phyloP scores from a whole-genome alignment of 2,888 invertebrate species.

The Falcaria lacertinaria region DNA sequence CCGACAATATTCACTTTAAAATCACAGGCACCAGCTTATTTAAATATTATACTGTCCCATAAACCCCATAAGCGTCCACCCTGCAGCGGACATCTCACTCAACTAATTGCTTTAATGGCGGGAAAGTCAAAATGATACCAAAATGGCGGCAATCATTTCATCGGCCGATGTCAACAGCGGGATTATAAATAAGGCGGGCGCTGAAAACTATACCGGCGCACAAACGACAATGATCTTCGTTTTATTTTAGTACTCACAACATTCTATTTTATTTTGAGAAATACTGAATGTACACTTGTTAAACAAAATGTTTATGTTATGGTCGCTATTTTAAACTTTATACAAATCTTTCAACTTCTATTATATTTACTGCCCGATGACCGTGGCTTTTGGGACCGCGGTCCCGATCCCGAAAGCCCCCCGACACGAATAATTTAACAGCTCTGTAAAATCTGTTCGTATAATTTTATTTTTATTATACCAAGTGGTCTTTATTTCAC shows the following conservation, averaged over 20 bases:
- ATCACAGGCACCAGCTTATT: conserved; percentile 23
- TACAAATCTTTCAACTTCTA: not conserved
- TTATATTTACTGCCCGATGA: not conserved
- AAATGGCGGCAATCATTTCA: conserved; percentile 70
- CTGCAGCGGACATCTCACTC: conserved; percentile 74
- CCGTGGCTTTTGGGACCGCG: too few relatives aligned
- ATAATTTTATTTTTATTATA: too few relatives aligned
- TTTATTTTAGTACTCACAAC: conserved; percentile 53
- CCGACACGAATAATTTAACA: too few relatives aligned
- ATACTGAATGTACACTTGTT: not conserved
- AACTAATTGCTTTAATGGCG: conserved; percentile 76
- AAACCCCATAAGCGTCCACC: conserved; percentile 63
- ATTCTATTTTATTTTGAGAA: conserved; percentile 22
- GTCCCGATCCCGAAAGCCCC: too few relatives aligned
- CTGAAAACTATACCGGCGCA: conserved; percentile 71
- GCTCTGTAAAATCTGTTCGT: too few relatives aligned
- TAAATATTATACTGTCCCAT: conserved; percentile 47
- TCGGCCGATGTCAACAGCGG: conserved; percentile 55
- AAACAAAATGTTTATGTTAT: not conserved
- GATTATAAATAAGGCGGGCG: conserved; percentile 71
- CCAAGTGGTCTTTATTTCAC: too few relatives aligned
- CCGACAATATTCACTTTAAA: conserved; percentile 5
- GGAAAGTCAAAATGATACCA: conserved; percentile 60
- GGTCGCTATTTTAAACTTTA: not conserved
- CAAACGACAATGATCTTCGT: conserved; percentile 67